Evolutionary conservation across 2,797 vertebrate species (phyloP), one percentile per base, ranked within the genome.

Genomic region (Urosaurus nigricauda): DNA sequence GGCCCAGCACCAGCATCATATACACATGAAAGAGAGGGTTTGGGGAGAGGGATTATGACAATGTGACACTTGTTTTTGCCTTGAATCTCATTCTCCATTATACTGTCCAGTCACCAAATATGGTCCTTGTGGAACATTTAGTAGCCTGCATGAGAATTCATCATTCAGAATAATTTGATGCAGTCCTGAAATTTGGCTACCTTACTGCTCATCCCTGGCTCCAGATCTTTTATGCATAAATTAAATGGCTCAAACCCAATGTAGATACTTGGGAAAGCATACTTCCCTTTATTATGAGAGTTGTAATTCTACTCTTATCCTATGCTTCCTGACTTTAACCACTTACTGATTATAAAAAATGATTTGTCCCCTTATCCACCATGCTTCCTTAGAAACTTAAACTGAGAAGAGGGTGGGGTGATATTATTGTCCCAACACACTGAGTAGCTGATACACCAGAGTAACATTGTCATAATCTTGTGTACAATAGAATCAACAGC

Each of bases 91-190:
- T 70, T 65, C 47, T 70, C 40, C 17, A 21, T 19, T 70, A 43
- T 83, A 32, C 29, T 83, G 82, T 9, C 17, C 63, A 24, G 68
- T n/a, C 63, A 47, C n/a, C 29, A 71, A 37, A 73, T 35, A 11
- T 84, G 65, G 32, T 70, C 32, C 29, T 83, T 24, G 53, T 12
- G 29, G 51, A n/a, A 60, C n/a, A 24, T 56, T 37, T 56, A 29
- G 58, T n/a, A 21, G 19, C 5, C 12, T 29, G 40, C 26, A 32
- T 79, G 58, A 82, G 4, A 63, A 40, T 40, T 63, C 5, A 81
- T 21, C 19, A 60, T 81, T 81, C 35, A 63, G 56, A 81, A 40
- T 63, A 63, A 82, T 82, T 63, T 82, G 80, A 35, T 82, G 35
- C 24, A 24, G 24, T 40, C 35, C 35, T 43, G 35, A 65, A 82